Percentiles rank a stretch among this genome's conserved stretches.
Evolutionary conservation across 2,797 vertebrate genomes (phyloP).

Genomic region (Oreortyx pictus): DNA sequence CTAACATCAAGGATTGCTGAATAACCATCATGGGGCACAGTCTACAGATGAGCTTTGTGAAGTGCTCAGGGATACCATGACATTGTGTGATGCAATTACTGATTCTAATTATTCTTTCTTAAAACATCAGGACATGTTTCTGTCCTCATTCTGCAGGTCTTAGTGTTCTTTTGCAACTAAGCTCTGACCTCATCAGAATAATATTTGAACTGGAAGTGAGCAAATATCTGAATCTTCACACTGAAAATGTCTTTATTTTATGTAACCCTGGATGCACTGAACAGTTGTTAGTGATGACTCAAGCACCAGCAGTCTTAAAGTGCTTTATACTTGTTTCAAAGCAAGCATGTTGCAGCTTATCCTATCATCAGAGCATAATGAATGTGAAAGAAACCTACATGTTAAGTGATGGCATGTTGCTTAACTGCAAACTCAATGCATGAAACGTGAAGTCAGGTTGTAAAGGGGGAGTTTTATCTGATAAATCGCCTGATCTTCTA

Average conservation of each 20-base stretch:
- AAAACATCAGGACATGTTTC: not conserved
- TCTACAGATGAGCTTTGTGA: not conserved
- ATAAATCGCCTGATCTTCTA: not conserved
- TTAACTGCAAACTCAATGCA: not conserved
- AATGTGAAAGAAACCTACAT: not conserved
- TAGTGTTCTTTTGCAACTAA: not conserved
- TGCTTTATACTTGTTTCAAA: not conserved
- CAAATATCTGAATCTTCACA: not conserved
- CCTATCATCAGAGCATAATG: not conserved
- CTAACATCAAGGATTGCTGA: not conserved
- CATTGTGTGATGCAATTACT: not conserved
- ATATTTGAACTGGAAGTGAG: not conserved
- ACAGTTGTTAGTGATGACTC: not conserved
- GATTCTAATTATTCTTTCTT: not conserved
- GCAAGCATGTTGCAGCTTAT: not conserved
- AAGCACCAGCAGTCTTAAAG: not conserved
- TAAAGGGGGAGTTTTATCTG: not conserved
- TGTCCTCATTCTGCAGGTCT: not conserved
- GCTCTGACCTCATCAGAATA: not conserved
- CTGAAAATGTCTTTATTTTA: not conserved
- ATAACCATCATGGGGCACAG: rapidly evolving
- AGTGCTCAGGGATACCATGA: not conserved
- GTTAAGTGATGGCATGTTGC: not conserved
- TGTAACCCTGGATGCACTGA: not conserved
- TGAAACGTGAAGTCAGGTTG: not conserved